Evolutionary conservation across 2,113 vertebrate species (phyloP), one percentile per base, ranked within the genome.

Genomic region (Melanotaenia duboulayi): DNA sequence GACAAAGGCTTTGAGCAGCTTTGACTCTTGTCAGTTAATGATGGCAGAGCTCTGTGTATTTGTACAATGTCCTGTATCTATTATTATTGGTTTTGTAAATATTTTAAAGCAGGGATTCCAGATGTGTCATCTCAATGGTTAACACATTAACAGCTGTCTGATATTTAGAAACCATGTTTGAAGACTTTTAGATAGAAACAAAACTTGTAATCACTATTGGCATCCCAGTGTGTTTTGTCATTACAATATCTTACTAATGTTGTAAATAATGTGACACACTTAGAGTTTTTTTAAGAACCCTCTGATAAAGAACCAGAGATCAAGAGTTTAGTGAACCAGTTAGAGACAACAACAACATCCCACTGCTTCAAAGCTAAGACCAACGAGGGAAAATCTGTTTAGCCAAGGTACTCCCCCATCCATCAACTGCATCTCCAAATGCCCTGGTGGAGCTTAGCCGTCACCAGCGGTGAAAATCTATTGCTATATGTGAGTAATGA

Each of bases 341-440:
- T 25, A 22, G n/a, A 69, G 37, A 71, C 13, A 58, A 65, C 49
- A 71, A 57, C 32, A 65, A 9, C 32, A 35, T 35, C 32, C 32
- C 32, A 5, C 44, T 23, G 48, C 52, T 25, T 77, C 48, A 67
- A 62, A 76, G 52, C 37, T 12, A 24, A 64, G 32, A 63, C 44
- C 71, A 59, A 8, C 68, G 48, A 51, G 55, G 69, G 62, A 59
- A 61, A 72, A 65, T 62, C 23, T 74, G 51, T 80, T 67, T 54
- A 59, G 52, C 49, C n/a, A 60, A 73, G 80, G 42, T 69, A 65
- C 46, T 51, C 17, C 40, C 22, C 64, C 74, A 81, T 86, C 81
- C 64, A 85, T 87, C 76, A 84, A 49, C 32, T 55, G 58, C 65
- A 57, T 80, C 55, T 76, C 46, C 71, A 76, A 61, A 83, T 52